Percentiles rank a stretch among this genome's conserved stretches.
These are phyloP conservation scores for Theonella swinhoei DNA, from an alignment of 37 sponge, comb jelly and placozoan genomes.

Conservation along the genomic window DNA sequence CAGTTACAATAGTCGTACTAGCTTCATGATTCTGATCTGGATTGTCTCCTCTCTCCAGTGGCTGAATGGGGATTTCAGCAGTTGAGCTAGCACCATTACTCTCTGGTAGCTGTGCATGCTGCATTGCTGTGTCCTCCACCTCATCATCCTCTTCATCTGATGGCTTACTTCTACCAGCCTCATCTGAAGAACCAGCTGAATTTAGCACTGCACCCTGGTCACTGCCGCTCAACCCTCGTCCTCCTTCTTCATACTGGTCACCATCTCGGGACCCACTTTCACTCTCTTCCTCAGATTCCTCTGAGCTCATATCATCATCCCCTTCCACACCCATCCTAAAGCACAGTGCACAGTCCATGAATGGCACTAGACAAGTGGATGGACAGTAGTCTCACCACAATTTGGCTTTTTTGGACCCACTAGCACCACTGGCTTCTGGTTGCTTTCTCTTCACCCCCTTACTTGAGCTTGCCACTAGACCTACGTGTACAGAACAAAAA, in stretches of 20 bases:
- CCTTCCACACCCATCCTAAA: background rate
- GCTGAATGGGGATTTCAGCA: background rate
- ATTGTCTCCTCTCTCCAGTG: no score
- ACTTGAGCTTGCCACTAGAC: background rate
- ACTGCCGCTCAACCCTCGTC: no score
- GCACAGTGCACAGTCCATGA: background rate
- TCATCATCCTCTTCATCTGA: background rate
- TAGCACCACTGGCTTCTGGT: background rate
- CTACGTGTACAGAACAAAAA: background rate
- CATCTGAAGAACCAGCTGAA: background rate
- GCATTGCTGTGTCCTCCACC: background rate
- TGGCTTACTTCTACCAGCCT: background rate
- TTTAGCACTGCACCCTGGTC: background rate
- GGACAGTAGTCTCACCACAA: slow-evolving; percentile 17
- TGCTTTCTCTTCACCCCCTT: background rate
- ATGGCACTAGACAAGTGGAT: no score
- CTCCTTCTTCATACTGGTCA: background rate
- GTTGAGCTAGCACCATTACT: no score
- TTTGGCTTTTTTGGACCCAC: slow-evolving; percentile 3
- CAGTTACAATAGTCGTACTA: background rate
- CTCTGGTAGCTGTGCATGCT: background rate
- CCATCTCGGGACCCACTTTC: background rate
- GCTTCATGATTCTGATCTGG: no score
- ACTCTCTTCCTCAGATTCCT: background rate
- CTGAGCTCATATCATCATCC: background rate